Conservation (phyloP, 2,888 invertebrate genomes). For the Zygothrica quintamaculata region DNA sequence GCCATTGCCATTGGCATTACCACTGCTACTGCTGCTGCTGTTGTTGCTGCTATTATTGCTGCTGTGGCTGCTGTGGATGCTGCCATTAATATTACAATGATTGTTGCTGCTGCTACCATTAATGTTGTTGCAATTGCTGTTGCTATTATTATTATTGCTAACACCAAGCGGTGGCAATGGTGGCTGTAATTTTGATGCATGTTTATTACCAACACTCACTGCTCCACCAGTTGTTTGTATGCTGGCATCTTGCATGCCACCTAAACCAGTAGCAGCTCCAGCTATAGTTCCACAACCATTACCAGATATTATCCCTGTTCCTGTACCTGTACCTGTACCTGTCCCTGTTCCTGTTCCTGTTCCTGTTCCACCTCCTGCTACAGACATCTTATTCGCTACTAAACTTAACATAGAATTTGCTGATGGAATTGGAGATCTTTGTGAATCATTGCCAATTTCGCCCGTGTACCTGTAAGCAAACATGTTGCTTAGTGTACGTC, state of each 20-base stretch:
- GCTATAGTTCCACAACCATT: too few species aligned
- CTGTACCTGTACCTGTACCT: too few species aligned
- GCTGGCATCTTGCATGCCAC: conserved; percentile 8
- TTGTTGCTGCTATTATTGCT: conserved; percentile 16
- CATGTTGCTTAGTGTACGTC: not conserved
- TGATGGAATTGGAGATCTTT: conserved; percentile 85
- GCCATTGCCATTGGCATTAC: conserved; percentile 43
- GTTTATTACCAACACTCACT: conserved; percentile 41
- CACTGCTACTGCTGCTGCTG: conserved; percentile 26
- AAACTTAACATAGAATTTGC: conserved; percentile 84
- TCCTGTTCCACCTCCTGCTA: conserved; percentile 23
- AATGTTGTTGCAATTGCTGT: conserved; percentile 9
- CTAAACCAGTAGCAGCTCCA: conserved; percentile 16
- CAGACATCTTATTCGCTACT: conserved; percentile 80
- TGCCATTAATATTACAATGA: conserved; percentile 15
- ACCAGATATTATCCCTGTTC: too few species aligned
- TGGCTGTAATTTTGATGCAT: conserved; percentile 59
- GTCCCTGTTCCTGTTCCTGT: conserved; percentile 26
- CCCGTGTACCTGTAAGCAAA: conserved; percentile 81
- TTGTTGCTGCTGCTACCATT: conserved; percentile 31
- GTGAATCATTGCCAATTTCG: conserved; percentile 84
- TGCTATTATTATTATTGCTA: conserved; percentile 47
- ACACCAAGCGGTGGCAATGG: conserved; percentile 64
- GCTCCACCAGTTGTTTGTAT: too few species aligned
- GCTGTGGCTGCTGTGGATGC: conserved; percentile 3